A percentile compares a stretch with the other conserved stretches of the same genome.
phyloP scores from a whole-genome alignment of 2,113 vertebrate species.

The Dipodomys ordii region DNA sequence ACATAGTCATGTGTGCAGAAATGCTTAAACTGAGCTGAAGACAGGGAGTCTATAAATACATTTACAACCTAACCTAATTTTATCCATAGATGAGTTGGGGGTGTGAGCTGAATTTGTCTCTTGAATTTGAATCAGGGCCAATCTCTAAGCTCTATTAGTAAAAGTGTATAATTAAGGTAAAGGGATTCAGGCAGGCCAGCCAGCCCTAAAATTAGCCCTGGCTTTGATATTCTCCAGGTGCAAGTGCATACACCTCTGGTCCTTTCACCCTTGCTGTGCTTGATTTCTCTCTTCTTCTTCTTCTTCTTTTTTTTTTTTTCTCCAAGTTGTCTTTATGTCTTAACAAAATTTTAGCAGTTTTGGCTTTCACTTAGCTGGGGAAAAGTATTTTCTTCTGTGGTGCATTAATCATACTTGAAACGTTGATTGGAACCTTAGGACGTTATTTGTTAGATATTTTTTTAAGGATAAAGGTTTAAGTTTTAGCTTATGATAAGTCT shows the following conservation, averaged over 20 bases:
- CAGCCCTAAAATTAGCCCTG: constrained; percentile 21
- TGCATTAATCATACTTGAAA: constrained; percentile 21
- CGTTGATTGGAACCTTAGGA: background rate
- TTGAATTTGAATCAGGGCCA: constrained; percentile 31
- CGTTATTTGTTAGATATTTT: constrained; percentile 44
- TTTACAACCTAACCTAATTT: constrained; percentile 60
- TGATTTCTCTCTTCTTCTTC: background rate
- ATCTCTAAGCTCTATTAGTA: background rate
- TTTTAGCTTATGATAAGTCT: background rate
- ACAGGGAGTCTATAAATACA: constrained; percentile 60
- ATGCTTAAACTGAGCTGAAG: constrained; percentile 7
- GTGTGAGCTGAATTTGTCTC: constrained; percentile 39
- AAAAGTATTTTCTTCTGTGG: constrained; percentile 35
- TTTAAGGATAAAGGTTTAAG: background rate
- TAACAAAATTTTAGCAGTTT: background rate
- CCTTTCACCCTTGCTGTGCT: background rate
- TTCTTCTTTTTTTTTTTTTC: background rate
- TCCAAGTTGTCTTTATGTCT: background rate
- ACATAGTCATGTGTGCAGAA: constrained; percentile 28
- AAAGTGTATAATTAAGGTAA: constrained; percentile 64
- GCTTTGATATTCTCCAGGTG: constrained; percentile 56
- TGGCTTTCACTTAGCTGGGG: constrained; percentile 11
- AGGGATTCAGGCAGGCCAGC: background rate
- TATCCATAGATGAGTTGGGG: constrained; percentile 20
- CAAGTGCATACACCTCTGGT: background rate